These are phyloP conservation scores for Brachionus asplanchnoidis DNA, from an alignment of 1,140 invertebrate genomes.

Conservation along the genomic window DNA sequence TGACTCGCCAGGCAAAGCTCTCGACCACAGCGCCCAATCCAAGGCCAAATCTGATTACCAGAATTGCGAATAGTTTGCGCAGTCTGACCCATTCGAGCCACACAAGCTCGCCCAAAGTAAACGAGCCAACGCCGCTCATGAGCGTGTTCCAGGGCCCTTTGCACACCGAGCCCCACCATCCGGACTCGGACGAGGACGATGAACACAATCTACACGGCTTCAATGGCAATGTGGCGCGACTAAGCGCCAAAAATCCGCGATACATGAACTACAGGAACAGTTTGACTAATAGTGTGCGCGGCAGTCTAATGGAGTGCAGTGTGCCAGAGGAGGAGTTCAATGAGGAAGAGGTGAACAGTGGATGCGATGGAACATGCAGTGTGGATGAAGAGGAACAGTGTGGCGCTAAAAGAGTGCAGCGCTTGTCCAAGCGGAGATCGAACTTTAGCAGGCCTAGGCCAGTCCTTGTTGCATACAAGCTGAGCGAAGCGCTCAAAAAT, in stretches of 20 bases:
- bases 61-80: slow-evolving; percentile 30
- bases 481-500: not conserved
- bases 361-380: not conserved
- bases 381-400: not conserved
- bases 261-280: slow-evolving; percentile 38
- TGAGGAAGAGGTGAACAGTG: slow-evolving; percentile 10
- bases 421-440: not conserved
- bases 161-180: not conserved
- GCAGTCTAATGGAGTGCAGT: slow-evolving; percentile 37
- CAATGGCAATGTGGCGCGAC: not conserved
- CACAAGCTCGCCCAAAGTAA: not conserved
- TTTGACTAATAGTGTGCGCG: slow-evolving; percentile 36
- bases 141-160: not conserved
- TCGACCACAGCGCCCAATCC: not conserved
- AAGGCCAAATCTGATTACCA: not conserved
- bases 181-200: not conserved
- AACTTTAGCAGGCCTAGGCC: not conserved
- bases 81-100: not conserved
- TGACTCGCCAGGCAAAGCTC: not conserved
- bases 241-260: not conserved
- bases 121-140: not conserved
- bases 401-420: not conserved
- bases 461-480: not conserved
- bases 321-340: slow-evolving; percentile 1
- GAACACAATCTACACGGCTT: not conserved